Base-by-base conservation (phyloP, 2,113 vertebrate genomes). In the Neoarius graeffei region DNA sequence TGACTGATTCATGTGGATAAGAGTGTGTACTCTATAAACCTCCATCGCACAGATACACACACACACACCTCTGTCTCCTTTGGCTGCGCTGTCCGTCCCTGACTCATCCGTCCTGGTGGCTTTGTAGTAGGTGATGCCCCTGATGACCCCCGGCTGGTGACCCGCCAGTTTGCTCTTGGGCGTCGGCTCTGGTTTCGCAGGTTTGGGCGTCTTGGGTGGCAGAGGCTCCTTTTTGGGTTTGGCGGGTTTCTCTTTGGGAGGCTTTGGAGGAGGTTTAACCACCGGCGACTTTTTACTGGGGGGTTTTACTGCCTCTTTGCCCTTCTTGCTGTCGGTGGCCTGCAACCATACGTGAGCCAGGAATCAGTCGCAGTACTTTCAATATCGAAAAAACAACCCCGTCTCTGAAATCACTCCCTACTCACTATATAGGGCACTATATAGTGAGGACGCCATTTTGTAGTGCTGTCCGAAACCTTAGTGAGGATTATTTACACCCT, bases 81-180 rank as follows among this genome's bases (percentile, higher is more conserved):
- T 95, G 84, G 91, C 91, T 83, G 92, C 77, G 0, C 91, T 90
- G n/a, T 71, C 82, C 62, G 92, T 91, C 81, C 96, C 95, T 0
- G 93, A 90, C 0, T 62, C 92, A 0, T 95, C 96, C 0, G 35
- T 90, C 88, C 94, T 95, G 89, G 94, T 93, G 0, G 97, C 96
- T 93, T 99, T 99, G 95, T 99, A 99, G 95, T 99, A 99, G 0
- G 98, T 98, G 93, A 99, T 95, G 88, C 97, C 97, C 60, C 97
- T 94, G 88, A 98, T 94, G 87, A 98, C 95, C 0, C 96, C 96
- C 0, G 96, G 96, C 94, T 97, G 97, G 77, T 96, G 96, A 0
- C 91, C 94, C 3, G 88, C 85, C 1, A 94, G 90, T 85, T 95
- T 96, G 89, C 96, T 93, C 93, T 95, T 99, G 91, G 93, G 87